A percentile compares a stretch with the other conserved stretches of the same genome.
Conservation (phyloP, 2,797 vertebrate genomes). For the Philypnodon macrostomus region DNA sequence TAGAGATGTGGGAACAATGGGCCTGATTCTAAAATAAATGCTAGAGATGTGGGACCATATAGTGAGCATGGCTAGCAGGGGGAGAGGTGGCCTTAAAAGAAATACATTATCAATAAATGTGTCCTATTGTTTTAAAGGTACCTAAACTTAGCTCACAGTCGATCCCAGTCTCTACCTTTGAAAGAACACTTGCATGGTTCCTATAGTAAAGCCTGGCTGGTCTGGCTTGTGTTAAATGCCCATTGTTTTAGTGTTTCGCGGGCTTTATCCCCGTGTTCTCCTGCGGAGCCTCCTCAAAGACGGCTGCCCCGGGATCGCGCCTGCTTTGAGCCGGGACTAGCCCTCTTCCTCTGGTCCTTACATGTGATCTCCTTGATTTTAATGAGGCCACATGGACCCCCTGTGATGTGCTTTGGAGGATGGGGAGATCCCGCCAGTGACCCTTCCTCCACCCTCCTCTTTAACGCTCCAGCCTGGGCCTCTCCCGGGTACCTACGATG, state of each 20-base stretch:
- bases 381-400: constrained; percentile 78
- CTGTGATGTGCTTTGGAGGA: constrained; percentile 75
- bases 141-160: too few species aligned
- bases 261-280: constrained; percentile 61
- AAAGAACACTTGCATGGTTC: constrained; percentile 52
- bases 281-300: constrained; percentile 60
- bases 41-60: too few species aligned
- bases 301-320: constrained; percentile 60
- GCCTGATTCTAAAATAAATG: too few species aligned
- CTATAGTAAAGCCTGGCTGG: constrained; percentile 16
- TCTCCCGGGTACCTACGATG: constrained; percentile 66
- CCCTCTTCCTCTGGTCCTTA: constrained; percentile 77
- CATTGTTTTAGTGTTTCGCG: constrained; percentile 58
- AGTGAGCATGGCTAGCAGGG: too few species aligned
- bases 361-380: constrained; percentile 81
- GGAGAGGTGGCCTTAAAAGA: too few species aligned
- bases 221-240: constrained; percentile 63
- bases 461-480: too few species aligned
- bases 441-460: constrained; percentile 43
- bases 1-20: too few species aligned
- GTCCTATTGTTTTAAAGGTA: too few species aligned
- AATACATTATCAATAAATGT: too few species aligned
- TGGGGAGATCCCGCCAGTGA: constrained; percentile 51
- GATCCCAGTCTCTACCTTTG: constrained; percentile 45
- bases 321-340: constrained; percentile 66